A percentile compares a stretch with the other conserved stretches of the same genome.
Conservation (phyloP, 2,797 vertebrate genomes). For the Gambelia wislizenii region DNA sequence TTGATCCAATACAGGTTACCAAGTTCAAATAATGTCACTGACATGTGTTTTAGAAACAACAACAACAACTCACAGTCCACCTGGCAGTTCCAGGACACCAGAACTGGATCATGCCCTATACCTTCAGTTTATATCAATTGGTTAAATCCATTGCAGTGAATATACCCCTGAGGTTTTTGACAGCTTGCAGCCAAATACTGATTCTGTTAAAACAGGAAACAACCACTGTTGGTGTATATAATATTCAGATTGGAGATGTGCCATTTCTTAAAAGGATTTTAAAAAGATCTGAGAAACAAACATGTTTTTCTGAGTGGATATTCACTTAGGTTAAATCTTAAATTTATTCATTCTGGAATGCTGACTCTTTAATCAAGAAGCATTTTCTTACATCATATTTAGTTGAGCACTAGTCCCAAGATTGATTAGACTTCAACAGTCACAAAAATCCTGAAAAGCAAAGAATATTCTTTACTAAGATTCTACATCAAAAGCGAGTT, state of each 20-base stretch:
- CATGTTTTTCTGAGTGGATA: neutral
- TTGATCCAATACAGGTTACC: neutral
- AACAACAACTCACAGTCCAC: neutral
- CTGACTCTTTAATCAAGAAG: neutral
- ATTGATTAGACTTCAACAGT: neutral
- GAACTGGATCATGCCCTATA: neutral
- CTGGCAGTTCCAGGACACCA: neutral
- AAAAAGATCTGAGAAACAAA: neutral
- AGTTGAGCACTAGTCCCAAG: neutral
- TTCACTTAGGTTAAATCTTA: neutral
- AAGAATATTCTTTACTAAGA: neutral
- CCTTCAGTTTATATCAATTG: constrained; percentile 1
- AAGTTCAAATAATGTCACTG: neutral
- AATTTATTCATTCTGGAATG: neutral
- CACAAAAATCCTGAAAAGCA: neutral
- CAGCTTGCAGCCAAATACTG: constrained; percentile 13
- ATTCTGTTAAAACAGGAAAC: neutral
- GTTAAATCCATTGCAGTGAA: neutral
- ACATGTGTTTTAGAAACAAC: neutral
- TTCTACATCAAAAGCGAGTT: neutral
- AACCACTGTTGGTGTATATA: neutral
- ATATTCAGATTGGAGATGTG: neutral
- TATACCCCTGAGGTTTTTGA: neutral
- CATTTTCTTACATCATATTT: neutral
- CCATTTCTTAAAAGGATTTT: no score